These are phyloP conservation scores for Hippocampus mohnikei DNA, from an alignment of 2,113 vertebrate species.

Conservation along the genomic window DNA sequence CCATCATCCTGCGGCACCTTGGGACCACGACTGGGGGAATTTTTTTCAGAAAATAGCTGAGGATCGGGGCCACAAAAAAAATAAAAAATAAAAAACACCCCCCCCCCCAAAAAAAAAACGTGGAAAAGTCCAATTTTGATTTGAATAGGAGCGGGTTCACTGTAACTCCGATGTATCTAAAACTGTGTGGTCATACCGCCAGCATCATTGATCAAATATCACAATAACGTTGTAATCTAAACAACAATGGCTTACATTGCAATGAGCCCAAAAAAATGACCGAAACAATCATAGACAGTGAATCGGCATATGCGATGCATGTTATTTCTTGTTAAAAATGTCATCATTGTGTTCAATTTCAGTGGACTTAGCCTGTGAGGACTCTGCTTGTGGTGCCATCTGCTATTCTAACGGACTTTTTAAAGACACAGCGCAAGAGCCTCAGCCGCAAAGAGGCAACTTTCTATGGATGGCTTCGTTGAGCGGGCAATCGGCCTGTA, in stretches of 20 bases:
- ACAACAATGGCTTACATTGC: too few species aligned
- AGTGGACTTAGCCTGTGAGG: not conserved
- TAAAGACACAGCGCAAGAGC: not conserved
- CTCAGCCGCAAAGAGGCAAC: not conserved
- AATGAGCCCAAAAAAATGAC: too few species aligned
- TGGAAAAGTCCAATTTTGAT: not conserved
- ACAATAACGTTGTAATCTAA: not conserved
- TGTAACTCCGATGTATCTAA: not conserved
- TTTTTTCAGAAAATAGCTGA: not conserved
- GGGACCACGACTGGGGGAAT: not conserved
- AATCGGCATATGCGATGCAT: not conserved
- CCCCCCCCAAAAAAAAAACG: not conserved
- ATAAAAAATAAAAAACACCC: not conserved
- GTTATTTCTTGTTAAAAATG: too few species aligned
- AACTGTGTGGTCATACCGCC: not conserved
- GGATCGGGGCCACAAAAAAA: too few species aligned
- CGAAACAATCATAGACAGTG: too few species aligned
- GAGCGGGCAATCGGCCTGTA: slow-evolving; percentile 35
- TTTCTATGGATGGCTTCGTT: slow-evolving; percentile 58
- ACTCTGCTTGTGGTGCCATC: not conserved
- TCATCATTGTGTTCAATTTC: not conserved
- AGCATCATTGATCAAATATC: not conserved
- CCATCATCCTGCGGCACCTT: not conserved
- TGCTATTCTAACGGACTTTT: not conserved
- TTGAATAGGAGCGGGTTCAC: not conserved